Conservation (phyloP, 2,113 vertebrate species). For the Callopanchax toddi region DNA sequence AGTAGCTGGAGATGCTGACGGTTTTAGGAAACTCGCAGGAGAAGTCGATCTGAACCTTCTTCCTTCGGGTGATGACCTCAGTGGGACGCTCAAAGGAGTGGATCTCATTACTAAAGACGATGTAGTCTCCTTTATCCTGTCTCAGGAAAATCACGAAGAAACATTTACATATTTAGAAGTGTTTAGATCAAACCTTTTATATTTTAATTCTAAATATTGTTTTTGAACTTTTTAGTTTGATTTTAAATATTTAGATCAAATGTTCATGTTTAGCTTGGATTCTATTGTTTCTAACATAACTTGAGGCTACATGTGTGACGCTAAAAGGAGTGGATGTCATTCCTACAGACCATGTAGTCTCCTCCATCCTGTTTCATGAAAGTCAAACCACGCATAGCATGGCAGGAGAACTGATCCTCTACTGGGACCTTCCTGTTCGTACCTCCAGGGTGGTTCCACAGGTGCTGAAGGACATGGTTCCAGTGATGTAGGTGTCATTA, state of each 20-base stretch:
- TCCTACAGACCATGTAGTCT: constrained; percentile 71
- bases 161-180: too few species aligned
- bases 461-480: constrained; percentile 65
- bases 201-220: too few species aligned
- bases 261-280: too few species aligned
- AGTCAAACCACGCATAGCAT: background rate
- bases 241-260: too few species aligned
- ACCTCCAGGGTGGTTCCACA: constrained; percentile 78
- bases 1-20: constrained; percentile 63
- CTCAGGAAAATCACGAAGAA: background rate
- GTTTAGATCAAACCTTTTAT: too few species aligned
- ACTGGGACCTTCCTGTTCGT: background rate
- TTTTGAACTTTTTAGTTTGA: too few species aligned
- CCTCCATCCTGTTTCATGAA: constrained; percentile 67
- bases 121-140: constrained; percentile 73
- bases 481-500: constrained; percentile 75
- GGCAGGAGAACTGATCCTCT: background rate
- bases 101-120: constrained; percentile 76
- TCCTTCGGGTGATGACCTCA: constrained; percentile 63
- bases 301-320: too few species aligned
- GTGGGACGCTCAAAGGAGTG: constrained; percentile 52
- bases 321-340: constrained; percentile 70
- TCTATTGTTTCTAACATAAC: too few species aligned
- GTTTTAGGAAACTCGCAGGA: constrained; percentile 77
- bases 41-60: constrained; percentile 63